A percentile compares a stretch with the other conserved stretches of the same genome.
phyloP scores from a whole-genome alignment of 2,797 vertebrate species.

The Characodon lateralis region DNA sequence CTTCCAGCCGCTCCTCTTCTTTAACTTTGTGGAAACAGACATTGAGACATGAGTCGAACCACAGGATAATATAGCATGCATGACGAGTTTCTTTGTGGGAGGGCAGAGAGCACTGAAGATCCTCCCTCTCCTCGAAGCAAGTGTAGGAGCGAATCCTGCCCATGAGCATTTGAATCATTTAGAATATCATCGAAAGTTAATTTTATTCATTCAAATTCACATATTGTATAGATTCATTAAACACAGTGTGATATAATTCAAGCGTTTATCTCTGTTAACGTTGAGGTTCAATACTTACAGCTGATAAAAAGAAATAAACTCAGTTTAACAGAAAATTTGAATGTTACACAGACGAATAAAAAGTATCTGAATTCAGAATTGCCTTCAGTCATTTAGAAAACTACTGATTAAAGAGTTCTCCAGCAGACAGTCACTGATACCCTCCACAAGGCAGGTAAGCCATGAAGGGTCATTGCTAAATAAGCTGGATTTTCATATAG shows the following conservation, averaged over 20 bases:
- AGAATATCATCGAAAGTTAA: background rate
- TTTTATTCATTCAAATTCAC: background rate
- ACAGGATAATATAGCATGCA: background rate
- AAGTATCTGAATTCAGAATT: background rate
- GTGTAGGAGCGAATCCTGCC: background rate
- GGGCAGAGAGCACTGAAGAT: background rate
- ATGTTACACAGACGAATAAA: background rate
- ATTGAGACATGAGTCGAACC: background rate
- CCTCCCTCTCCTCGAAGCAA: background rate
- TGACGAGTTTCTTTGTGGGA: background rate
- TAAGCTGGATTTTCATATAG: background rate
- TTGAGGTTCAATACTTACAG: background rate
- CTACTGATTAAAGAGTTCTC: background rate
- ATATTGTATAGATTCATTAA: background rate
- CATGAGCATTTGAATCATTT: background rate
- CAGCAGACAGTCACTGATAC: background rate
- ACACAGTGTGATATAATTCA: background rate
- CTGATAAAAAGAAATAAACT: background rate
- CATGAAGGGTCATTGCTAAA: background rate
- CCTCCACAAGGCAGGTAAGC: background rate
- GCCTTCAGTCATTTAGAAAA: background rate
- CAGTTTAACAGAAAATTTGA: background rate
- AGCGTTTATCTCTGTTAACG: background rate
- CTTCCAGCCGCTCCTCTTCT: background rate
- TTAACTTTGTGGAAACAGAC: background rate